Base-by-base conservation (phyloP, 2,797 vertebrate species). In the Ctenopoma kingsleyae region DNA sequence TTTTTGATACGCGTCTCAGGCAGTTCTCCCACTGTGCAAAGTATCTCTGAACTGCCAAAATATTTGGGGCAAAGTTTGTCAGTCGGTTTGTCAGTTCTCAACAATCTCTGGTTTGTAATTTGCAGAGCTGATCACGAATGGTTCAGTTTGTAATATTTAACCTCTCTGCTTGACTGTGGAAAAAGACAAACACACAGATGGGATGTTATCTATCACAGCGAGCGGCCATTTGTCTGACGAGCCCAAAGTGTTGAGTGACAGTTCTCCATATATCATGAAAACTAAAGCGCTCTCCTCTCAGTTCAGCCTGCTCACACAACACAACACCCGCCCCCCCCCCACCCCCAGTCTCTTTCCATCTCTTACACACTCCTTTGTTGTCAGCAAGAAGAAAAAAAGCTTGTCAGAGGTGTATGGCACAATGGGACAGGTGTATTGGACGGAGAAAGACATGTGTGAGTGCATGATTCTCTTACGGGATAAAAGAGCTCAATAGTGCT, bases 401-500 rank as follows among this genome's bases (percentile, higher is more conserved):
- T 80, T 65, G 74, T 82, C 79, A 83, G 75, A 68, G 84, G 84
- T 82, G 83, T 82, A 32, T 71, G 47, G 35, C 55, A 87, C 80
- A 90, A 92, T 87, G 74, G 81, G 75, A 69, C 89, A 91, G 87
- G 89, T 92, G 91, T 86, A 83, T 83, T 82, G 80, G 83, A 74
- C 35, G 46, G 75, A 85, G 76, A 79, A 80, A 86, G 77, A 88
- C 50, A 46, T 56, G 72, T 38, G 43, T 27, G 73, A 75, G 74
- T 49, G 76, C 68, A 62, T 40, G 61, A 74, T 74, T 81, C 80
- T 86, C 75, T 82, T 70, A 61, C 25, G 40, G 74, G 84, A 91
- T 90, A 82, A 91, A 91, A 91, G 86, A 81, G 73, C 81, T 92
- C 87, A 92, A 90, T 91, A 78, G 87, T 81, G 79, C 81, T 87